phyloP scores from a whole-genome alignment of 2,113 vertebrate species.

The Chamaea fasciata region DNA sequence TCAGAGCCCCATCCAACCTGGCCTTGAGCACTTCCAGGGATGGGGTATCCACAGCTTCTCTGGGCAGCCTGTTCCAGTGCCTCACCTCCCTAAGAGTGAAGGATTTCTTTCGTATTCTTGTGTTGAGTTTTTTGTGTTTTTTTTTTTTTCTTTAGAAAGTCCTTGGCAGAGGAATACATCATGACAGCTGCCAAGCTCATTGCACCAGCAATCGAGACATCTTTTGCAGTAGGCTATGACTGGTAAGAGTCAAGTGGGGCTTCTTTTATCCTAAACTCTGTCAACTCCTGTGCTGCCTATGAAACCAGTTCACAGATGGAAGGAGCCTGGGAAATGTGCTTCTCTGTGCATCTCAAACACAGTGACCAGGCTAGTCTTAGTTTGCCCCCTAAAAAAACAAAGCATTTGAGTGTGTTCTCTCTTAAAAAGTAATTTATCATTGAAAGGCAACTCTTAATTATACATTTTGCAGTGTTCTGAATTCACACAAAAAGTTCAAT shows the following conservation, averaged over 20 bases:
- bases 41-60: neutral
- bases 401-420: neutral
- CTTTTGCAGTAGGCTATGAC: conserved; percentile 93
- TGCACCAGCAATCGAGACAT: conserved; percentile 88
- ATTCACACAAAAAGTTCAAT: neutral
- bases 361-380: neutral
- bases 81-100: neutral
- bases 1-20: neutral
- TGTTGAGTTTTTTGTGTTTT: accelerated
- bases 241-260: conserved; percentile 72
- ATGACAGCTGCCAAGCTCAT: conserved; percentile 97
- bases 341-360: neutral
- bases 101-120: neutral
- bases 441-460: neutral
- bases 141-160: conserved; percentile 75
- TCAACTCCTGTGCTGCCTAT: neutral
- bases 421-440: neutral
- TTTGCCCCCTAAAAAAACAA: neutral
- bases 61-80: neutral
- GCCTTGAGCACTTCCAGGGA: neutral
- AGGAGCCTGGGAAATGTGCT: neutral
- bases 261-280: neutral
- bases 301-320: neutral
- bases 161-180: conserved; percentile 91
- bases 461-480: neutral